Evolutionary conservation across 2,797 vertebrate genomes (phyloP).

Genomic region (Chelon auratus): DNA sequence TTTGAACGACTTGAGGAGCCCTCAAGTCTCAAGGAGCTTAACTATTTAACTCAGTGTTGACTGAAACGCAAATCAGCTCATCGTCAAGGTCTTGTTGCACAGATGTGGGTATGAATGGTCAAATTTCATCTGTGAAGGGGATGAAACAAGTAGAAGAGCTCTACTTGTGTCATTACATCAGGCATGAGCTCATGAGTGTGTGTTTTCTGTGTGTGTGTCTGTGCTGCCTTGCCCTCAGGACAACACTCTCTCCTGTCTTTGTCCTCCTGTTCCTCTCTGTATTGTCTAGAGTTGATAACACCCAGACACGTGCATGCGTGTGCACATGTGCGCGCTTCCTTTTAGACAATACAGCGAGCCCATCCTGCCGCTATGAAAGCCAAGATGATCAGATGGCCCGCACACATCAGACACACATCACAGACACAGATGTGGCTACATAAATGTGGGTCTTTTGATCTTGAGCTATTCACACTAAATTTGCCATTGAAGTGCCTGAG

Average conservation of each 20-base stretch:
- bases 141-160: conserved; percentile 37
- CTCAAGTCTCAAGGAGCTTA: conserved; percentile 40
- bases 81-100: neutral
- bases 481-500: conserved; percentile 10
- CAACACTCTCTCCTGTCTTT: conserved; percentile 76
- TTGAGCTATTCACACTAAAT: conserved; percentile 27
- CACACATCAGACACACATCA: conserved; percentile 35
- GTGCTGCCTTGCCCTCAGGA: conserved; percentile 57
- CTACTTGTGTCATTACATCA: conserved; percentile 38
- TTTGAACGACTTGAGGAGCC: conserved; percentile 48
- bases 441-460: conserved; percentile 29
- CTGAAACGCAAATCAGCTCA: conserved; percentile 42
- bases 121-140: conserved; percentile 11
- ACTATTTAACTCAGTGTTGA: conserved; percentile 25
- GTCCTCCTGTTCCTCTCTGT: conserved; percentile 78
- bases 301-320: conserved; percentile 63
- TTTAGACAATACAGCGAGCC: conserved; percentile 71
- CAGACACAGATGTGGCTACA: conserved; percentile 7
- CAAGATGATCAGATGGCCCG: conserved; percentile 57
- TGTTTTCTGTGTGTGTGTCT: conserved; percentile 32
- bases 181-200: conserved; percentile 58
- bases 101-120: neutral
- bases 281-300: conserved; percentile 82
- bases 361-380: conserved; percentile 62
- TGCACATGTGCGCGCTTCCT: conserved; percentile 43